Evolutionary conservation across 2,888 invertebrate species (phyloP), one percentile per base, ranked within the genome.

Genomic region (Argyresthia albistria): DNA sequence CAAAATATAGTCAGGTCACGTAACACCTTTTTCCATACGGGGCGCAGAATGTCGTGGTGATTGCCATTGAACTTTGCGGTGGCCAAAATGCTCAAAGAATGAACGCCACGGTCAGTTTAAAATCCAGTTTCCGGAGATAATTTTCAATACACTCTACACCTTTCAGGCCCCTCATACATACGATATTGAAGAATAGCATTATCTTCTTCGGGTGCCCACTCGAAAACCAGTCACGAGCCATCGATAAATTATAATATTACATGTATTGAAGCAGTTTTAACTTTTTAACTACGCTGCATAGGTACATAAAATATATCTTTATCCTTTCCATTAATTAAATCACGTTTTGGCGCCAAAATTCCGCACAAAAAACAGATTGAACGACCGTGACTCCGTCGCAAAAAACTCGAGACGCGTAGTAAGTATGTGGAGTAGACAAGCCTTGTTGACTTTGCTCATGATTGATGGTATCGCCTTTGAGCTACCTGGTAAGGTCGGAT

Each of bases 321-420:
- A 25, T 4, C 25, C 6, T 25, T 25, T 25, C 25, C 25, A 25
- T 25, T 25, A 25, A 25, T 25, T 25, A 4, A 25, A 25, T 25
- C 25, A 25, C 25, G 25, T 65, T 70, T 76, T 73, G 86, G 86
- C 86, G 86, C 86, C 81, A 76, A 86, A 82, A 84, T 83, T 80
- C 76, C 76, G 68, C 66, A 66, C 71, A 86, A 84, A 84, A 84
- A 86, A 70, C 58, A 64, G 61, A 60, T 62, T 76, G 82, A 81
- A 76, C 86, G 86, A 70, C 84, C 86, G 65, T 86, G 86, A 86
- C 84, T 80, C 64, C 56, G 50, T 46, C 43, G 64, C 69, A 76
- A 74, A 75, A 80, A 77, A 69, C 25, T 2, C 58, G 54, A 4
- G 43, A 42, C n/a, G 36, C 35, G 36, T 16, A 8, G 46, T 49